Evolutionary conservation across 2,797 vertebrate species (phyloP), one percentile per base, ranked within the genome.

Genomic region (Pseudotriccus pelzelni): DNA sequence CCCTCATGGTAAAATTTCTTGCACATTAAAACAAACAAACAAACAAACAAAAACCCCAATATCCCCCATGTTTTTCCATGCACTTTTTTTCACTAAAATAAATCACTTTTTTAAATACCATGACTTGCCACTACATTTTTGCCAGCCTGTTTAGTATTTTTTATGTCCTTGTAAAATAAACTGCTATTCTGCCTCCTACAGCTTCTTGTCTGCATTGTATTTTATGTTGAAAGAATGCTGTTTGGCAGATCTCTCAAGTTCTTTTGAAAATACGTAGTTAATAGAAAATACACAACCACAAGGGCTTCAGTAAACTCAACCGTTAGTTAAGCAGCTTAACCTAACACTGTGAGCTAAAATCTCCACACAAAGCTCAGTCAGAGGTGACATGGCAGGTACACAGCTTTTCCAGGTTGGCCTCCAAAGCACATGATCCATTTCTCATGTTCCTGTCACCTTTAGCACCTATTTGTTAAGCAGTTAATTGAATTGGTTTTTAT

Each of bases 361-460:
- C 43, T 41, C 43, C 6, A 1, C 53, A 36, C 3, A 32, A 37
- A 36, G 49, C 44, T 4, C n/a, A 37, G 60, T 1, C 0, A 1
- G 58, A 70, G 36, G 50, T 9, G 55, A 12, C 7, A 4, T 1
- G 21, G 4, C 37, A 30, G 66, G 28, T 17, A 47, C 12, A 15
- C 13, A n/a, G 39, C 59, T 43, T 24, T 47, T 58, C 59, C 12
- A 32, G 21, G 10, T 3, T 1, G 4, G 30, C n/a, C 75, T 62
- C 67, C 68, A 73, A 76, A 86, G 70, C 41, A 34, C 56, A 24
- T 0, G 0, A 50, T 43, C 36, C 1, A 2, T 80, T 83, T 64
- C 44, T 62, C 30, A 6, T 1, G 6, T 53, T 68, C 47, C 46
- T 5, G 2, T n/a, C 78, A 28, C 30, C 87, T 91, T 36, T 11